A percentile compares a stretch with the other conserved stretches of the same genome.
Evolutionary conservation across 2,888 invertebrate genomes (phyloP).

Genomic region (Patella pellucida): DNA sequence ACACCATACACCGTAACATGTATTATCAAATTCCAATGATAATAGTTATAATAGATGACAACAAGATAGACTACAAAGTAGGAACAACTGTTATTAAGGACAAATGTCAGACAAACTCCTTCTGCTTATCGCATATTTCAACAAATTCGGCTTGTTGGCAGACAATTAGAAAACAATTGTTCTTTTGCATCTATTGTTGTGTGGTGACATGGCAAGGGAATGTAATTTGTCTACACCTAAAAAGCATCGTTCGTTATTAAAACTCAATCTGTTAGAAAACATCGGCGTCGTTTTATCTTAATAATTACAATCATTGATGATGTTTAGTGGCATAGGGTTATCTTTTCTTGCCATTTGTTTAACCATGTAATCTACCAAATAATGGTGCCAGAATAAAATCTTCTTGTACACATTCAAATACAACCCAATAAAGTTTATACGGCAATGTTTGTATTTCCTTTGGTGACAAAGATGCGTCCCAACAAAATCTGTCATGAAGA

Average conservation of each 20-base stretch:
- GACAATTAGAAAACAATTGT: constrained; percentile 3
- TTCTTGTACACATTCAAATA: no score
- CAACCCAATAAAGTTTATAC: no score
- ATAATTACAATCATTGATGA: constrained; percentile 10
- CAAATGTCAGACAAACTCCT: constrained; percentile 10
- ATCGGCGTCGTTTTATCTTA: constrained; percentile 1
- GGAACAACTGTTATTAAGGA: constrained; percentile 12
- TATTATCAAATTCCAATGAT: constrained; percentile 6
- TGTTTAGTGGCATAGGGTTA: neutral
- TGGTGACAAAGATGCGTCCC: no score
- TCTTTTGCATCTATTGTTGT: neutral
- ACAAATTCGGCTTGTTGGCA: constrained; percentile 10
- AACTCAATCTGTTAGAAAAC: neutral
- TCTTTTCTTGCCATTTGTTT: neutral
- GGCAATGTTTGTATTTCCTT: no score
- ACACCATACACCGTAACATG: neutral
- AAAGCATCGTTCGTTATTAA: no score
- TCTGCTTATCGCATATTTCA: constrained; percentile 7
- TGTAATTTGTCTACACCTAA: neutral
- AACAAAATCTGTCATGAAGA: no score
- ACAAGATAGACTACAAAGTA: constrained; percentile 5
- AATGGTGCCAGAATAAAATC: no score
- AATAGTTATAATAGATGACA: neutral
- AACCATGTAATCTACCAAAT: no score
- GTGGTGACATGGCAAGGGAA: neutral